Conservation (phyloP, 1,140 invertebrate genomes). For the Daktulosphaira vitifoliae region DNA sequence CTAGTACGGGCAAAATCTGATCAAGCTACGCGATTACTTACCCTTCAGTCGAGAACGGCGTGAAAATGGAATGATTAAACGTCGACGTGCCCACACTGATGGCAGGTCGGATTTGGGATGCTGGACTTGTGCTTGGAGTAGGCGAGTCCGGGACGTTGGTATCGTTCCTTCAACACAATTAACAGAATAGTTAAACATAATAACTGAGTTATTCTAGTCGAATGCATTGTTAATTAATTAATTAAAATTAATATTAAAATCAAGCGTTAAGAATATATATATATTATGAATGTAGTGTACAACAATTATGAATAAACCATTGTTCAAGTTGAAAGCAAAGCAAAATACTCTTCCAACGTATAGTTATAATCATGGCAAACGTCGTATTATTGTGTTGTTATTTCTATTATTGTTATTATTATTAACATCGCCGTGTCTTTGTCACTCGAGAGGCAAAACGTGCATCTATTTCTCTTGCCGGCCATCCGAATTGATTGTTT, state of each 20-base stretch:
- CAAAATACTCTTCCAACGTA: too few relatives aligned
- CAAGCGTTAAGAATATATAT: too few relatives aligned
- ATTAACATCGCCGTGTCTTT: background rate
- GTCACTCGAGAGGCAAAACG: constrained; percentile 13
- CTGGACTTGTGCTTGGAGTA: constrained; percentile 11
- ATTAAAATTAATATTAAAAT: too few relatives aligned
- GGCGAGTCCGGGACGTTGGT: constrained; percentile 7
- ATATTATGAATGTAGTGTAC: too few relatives aligned
- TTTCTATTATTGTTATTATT: background rate
- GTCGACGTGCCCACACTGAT: constrained; percentile 20
- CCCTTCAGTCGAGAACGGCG: constrained; percentile 22
- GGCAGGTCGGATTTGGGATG: constrained; percentile 20
- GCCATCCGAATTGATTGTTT: constrained; percentile 28
- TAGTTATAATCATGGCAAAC: too few relatives aligned
- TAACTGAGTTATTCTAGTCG: too few relatives aligned
- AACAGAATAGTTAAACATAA: too few relatives aligned
- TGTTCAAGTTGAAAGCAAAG: too few relatives aligned
- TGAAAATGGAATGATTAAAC: constrained; percentile 27
- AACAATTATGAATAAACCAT: too few relatives aligned
- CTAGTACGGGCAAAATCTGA: too few relatives aligned
- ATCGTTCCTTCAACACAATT: background rate
- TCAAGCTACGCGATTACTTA: too few relatives aligned
- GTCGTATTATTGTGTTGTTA: background rate
- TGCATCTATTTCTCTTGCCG: background rate
- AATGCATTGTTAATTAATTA: too few relatives aligned